Conservation (phyloP, 2,888 invertebrate genomes). For the Himalopsyche anomala region DNA sequence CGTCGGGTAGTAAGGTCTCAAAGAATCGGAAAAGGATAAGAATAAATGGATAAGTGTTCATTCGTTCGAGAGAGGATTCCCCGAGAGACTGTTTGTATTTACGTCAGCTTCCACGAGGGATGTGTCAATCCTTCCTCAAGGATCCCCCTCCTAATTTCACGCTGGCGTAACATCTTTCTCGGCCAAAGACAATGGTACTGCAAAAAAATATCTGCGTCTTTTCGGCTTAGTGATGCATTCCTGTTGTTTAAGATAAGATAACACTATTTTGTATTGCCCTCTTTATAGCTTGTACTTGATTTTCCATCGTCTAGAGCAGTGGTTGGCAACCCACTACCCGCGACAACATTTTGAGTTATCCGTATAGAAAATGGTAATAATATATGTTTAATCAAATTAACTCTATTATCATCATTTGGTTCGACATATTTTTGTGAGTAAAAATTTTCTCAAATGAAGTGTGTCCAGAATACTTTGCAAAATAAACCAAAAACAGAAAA, state of each 20-base stretch:
- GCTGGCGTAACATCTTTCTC: conserved; percentile 60
- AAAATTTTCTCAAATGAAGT: too few relatives aligned
- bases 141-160: conserved; percentile 63
- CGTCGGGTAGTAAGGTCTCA: not conserved
- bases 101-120: conserved; percentile 55
- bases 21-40: conserved; percentile 33
- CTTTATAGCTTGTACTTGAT: too few relatives aligned
- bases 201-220: not conserved
- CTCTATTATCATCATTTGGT: too few relatives aligned
- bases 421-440: too few relatives aligned
- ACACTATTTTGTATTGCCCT: too few relatives aligned
- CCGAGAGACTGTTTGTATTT: conserved; percentile 54
- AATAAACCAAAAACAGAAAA: too few relatives aligned
- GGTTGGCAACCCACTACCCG: too few relatives aligned
- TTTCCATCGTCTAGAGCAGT: too few relatives aligned
- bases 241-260: not conserved
- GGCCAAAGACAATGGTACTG: conserved; percentile 33
- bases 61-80: conserved; percentile 50
- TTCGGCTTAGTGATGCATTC: not conserved
- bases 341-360: too few relatives aligned
- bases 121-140: conserved; percentile 62
- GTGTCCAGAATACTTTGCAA: too few relatives aligned
- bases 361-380: too few relatives aligned
- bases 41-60: conserved; percentile 52
- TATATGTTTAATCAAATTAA: too few relatives aligned